Evolutionary conservation across 2,113 vertebrate species (phyloP).

Genomic region (Bos taurus): ARS-UCD2.0 NC_037348.1:58531001-58531500

Average conservation of each 20-base stretch:
- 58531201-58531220: not conserved
- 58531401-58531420: not conserved
- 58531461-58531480: not conserved
- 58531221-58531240: not conserved
- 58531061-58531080: not conserved
- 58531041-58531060: slow-evolving; percentile 80
- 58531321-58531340: not conserved
- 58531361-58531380: not conserved
- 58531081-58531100: rapidly evolving
- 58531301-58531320: not conserved
- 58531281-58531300: not conserved
- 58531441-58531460: not conserved
- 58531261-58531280: not conserved
- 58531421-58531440: not conserved
- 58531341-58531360: not conserved
- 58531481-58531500: not conserved
- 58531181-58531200: not conserved
- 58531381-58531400: not conserved
- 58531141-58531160: not conserved
- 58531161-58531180: too few species aligned
- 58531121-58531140: too few species aligned
- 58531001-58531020: slow-evolving; percentile 88
- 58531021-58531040: slow-evolving; percentile 92
- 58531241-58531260: not conserved
- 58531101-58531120: not conserved